Base-by-base conservation (phyloP, 2,888 invertebrate species). In the Pseudococcus viburni region DNA sequence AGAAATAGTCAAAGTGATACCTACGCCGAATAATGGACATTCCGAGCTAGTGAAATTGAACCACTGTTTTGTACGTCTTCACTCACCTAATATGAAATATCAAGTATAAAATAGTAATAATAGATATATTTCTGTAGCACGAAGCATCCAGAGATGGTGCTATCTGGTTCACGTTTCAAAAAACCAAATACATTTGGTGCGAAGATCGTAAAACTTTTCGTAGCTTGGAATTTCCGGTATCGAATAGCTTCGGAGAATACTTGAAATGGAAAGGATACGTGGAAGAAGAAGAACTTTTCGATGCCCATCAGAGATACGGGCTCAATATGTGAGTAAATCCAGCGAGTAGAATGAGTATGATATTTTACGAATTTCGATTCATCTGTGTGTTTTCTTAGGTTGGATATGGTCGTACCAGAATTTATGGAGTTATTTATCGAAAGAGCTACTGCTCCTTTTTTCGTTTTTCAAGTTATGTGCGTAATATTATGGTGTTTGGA, bases 391-490 rank as follows among this genome's bases (percentile, higher is more conserved):
- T 83, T 73, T 22, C 85, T 33, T 90, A 95, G 94, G 88, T 93
- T 95, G 91, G 94, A 94, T 90, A 95, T 95, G 94, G 95, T 97
- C 89, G 96, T 99, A 22, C 99, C 99, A 0, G 97, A 98, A 92
- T 99, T 99, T 91, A 94, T 95, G 93, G 98, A 99, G 92, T 93
- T 99, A 22, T 99, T 99, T 91, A 96, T 96, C 90, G 99, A 99
- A 92, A 93, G 99, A 90, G 99, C 99, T 0, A 99, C 99, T 0
- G 99, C 99, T 0, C 99, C 99, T 1, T 99, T 99, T 92, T 99
- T 99, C 92, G 99, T 99, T 7, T 99, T 99, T 92, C 99, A 99
- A 95, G 97, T 99, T 89, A 99, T 99, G 92, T 99, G 99, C 91
- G 99, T 99, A 83, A 97, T 96, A 15, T 93, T 99, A 3, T 99